Evolutionary conservation across 2,888 invertebrate species (phyloP), one percentile per base, ranked within the genome.

Genomic region (Drosophila dives): DNA sequence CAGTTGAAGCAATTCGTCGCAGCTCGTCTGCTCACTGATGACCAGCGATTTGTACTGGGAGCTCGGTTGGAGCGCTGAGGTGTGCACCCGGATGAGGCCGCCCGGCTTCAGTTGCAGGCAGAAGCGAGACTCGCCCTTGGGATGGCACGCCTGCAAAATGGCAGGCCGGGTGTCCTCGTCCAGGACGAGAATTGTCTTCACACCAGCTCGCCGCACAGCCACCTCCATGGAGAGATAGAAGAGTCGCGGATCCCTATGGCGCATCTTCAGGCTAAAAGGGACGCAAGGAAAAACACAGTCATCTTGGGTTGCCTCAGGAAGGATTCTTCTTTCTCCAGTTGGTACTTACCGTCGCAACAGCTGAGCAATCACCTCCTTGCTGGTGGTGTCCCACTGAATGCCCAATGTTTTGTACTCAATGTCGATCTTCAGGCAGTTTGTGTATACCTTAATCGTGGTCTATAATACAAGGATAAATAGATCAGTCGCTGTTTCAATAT

Each of bases 181-280:
- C 79, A 98, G 93, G 53, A 97, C 96, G 73, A 98, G 94, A 56
- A 97, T 95, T 3, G 97, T 97, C 81, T 96, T 94, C 12, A 97
- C 95, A 2, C 97, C 97, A 12, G 97, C 97, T 74, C 97, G 95
- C 58, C 97, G 94, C 56, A 98, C 97, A 20, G 97, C 96, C 55
- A 98, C 97, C 93, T 98, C 98, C 98, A 99, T 98, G 91, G 97
- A 97, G 63, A 99, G 94, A 93, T 97, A 98, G 94, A 98, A 99
- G 29, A 99, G 95, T 86, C 98, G 95, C 1, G 98, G 97, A 93
- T 99, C 98, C 33, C 98, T 95, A 92, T 98, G 98, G 84, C 97
- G 95, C 97, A 98, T 98, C 90, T 97, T 95, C 93, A 94, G 93
- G 77, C 93, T 93, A 62, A 20, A 64, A 49, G 17, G 32, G 17